Conservation (phyloP, 2,888 invertebrate species). For the Lithophane ornitopus region DNA sequence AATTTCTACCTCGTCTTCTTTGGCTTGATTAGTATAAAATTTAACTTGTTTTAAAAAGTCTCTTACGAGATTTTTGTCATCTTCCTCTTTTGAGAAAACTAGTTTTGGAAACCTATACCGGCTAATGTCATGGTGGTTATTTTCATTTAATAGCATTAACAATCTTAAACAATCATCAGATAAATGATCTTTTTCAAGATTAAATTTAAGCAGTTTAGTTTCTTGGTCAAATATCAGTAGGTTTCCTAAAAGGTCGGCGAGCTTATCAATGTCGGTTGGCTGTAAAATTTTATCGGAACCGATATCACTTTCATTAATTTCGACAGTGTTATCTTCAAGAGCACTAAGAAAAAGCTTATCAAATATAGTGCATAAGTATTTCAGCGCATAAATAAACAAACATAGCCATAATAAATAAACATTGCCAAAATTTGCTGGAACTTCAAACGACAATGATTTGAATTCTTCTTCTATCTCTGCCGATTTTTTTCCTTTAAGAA, state of each 20-base stretch:
- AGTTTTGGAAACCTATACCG: conserved; percentile 37
- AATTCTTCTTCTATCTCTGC: not conserved
- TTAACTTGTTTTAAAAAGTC: conserved; percentile 34
- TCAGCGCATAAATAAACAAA: no score
- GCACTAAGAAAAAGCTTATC: conserved; percentile 19
- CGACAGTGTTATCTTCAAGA: conserved; percentile 18
- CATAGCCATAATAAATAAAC: no score
- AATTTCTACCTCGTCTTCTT: conserved; percentile 56
- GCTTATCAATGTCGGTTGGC: conserved; percentile 32
- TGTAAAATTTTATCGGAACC: not conserved
- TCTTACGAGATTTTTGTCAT: conserved; percentile 30
- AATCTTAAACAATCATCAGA: not conserved
- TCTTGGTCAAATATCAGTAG: conserved; percentile 41
- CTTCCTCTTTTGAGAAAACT: conserved; percentile 3
- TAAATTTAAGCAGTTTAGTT: conserved; percentile 49
- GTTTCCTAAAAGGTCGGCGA: conserved; percentile 51
- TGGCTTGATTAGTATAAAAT: conserved; percentile 61
- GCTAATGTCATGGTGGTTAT: not conserved
- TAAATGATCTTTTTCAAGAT: conserved; percentile 4
- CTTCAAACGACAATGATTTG: conserved; percentile 38
- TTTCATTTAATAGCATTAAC: not conserved
- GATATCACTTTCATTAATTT: conserved; percentile 36
- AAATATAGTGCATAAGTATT: conserved; percentile 31
- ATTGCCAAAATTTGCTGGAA: conserved; percentile 49
- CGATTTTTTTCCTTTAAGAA: not conserved